Percentiles rank a stretch among this genome's conserved stretches.
These are phyloP conservation scores for Gisinianus flammeolus DNA, from an alignment of 2,888 invertebrate species.

Conservation along the genomic window DNA sequence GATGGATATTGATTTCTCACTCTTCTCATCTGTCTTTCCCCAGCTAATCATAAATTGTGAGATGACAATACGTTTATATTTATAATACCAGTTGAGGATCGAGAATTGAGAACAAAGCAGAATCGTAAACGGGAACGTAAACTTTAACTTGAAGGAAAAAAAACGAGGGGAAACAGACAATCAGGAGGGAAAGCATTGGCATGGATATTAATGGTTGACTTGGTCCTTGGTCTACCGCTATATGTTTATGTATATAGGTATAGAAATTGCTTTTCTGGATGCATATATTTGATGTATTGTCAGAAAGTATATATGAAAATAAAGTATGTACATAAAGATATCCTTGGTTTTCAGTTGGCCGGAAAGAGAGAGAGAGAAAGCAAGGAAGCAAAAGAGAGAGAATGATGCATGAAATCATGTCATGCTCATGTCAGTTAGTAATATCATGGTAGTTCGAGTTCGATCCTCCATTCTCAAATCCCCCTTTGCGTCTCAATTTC, in stretches of 20 bases:
- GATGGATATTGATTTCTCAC: no score
- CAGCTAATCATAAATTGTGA: neutral
- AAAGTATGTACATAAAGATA: neutral
- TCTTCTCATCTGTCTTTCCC: neutral
- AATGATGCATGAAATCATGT: conserved; percentile 25
- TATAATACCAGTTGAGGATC: no score
- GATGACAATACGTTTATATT: no score
- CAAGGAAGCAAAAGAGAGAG: neutral
- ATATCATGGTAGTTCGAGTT: neutral
- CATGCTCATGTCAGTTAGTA: conserved; percentile 22
- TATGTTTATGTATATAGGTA: no score
- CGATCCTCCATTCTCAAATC: neutral
- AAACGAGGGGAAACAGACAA: neutral
- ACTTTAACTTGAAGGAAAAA: neutral
- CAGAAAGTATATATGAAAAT: neutral
- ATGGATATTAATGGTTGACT: conserved; percentile 1
- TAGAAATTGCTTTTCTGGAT: no score
- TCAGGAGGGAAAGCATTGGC: neutral
- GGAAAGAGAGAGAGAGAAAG: neutral
- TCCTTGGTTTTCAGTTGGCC: no score
- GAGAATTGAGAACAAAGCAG: neutral
- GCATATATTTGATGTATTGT: neutral
- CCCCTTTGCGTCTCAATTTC: neutral
- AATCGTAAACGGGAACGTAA: neutral
- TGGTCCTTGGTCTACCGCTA: neutral